Evolutionary conservation across 2,888 invertebrate species (phyloP).

Genomic region (Volucella inanis): DNA sequence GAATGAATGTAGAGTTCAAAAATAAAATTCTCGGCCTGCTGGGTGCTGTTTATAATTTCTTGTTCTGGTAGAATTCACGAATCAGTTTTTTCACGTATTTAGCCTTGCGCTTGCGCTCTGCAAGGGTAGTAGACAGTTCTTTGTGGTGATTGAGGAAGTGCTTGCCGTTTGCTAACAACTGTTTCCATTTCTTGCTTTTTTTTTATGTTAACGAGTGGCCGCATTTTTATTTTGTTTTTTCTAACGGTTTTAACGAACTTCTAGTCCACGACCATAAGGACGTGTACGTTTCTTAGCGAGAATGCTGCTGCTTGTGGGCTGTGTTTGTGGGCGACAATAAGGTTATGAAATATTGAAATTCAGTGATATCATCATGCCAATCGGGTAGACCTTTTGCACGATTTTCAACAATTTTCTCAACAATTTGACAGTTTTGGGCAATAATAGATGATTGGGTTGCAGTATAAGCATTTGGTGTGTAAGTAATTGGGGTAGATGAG

Average conservation of each 20-base stretch:
- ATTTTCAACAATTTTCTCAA: slow-evolving; percentile 89
- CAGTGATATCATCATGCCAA: slow-evolving; percentile 80
- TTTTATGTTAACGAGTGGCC: slow-evolving; percentile 94
- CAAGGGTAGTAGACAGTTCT: slow-evolving; percentile 87
- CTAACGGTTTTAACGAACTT: slow-evolving; percentile 92
- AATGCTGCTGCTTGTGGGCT: too few relatives aligned
- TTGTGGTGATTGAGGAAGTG: slow-evolving; percentile 87
- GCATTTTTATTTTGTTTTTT: slow-evolving; percentile 97
- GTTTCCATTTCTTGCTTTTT: slow-evolving; percentile 93
- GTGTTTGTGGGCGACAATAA: slow-evolving; percentile 77
- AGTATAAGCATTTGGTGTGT: slow-evolving; percentile 74
- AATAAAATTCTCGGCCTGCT: slow-evolving; percentile 10
- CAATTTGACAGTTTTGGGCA: slow-evolving; percentile 83
- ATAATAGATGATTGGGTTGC: slow-evolving; percentile 82
- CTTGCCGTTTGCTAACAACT: slow-evolving; percentile 89
- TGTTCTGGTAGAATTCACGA: slow-evolving; percentile 90
- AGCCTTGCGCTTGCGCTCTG: slow-evolving; percentile 91
- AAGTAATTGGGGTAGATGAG: slow-evolving; percentile 58
- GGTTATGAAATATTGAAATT: slow-evolving; percentile 71
- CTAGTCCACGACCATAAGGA: too few relatives aligned
- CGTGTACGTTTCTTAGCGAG: too few relatives aligned
- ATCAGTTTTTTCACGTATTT: slow-evolving; percentile 93
- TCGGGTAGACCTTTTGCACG: slow-evolving; percentile 86
- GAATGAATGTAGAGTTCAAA: slow-evolving; percentile 44
- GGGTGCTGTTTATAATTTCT: slow-evolving; percentile 84